Evolutionary conservation across 1,140 invertebrate genomes (phyloP), one percentile per base, ranked within the genome.

Genomic region (Panulirus ornatus): DNA sequence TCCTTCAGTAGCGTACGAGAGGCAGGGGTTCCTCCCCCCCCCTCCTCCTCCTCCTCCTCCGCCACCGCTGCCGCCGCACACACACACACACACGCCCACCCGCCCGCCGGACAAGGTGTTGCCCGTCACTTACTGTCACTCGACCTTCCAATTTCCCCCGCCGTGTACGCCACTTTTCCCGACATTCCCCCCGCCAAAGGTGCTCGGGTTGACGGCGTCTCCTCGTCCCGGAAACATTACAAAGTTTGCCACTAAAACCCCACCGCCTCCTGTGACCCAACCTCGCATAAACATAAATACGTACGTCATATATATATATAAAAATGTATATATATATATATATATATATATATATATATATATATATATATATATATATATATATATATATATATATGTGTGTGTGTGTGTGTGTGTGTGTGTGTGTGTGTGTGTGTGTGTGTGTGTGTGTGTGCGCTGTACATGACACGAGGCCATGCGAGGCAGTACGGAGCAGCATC

Each of bases 111-210:
- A 78, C 85, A 88, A 76, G 86, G 86, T 81, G 86, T 36, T 70
- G 86, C 76, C n/a, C 38, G 86, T 88, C 86, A 88, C 86, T 88
- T 88, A 88, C 58, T 42, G 86, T 88, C 86, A 88, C 86, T 88
- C 86, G 54, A 36, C 76, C 51, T 81, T 88, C 86, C 81, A 44
- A 88, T 88, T 84, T 47, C 54, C 78, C 86, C 78, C 86, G 86
- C 78, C 76, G 27, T 51, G 86, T 71, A 47, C 66, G 76, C 76
- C 76, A 81, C 78, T 88, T 88, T 81, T 88, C 86, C 44, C 78
- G 78, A 63, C 54, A 81, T 54, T 40, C n/a, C 66, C 54, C 78
- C 76, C 86, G 76, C 54, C 58, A 84, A 84, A 84, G 82, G 82
- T 84, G 82, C 38, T 30, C 36, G 36, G 22, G 82, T 34, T 30